A percentile compares a stretch with the other conserved stretches of the same genome.
phyloP scores from a whole-genome alignment of 1,140 invertebrate genomes.

The Onthophagus taurus region DNA sequence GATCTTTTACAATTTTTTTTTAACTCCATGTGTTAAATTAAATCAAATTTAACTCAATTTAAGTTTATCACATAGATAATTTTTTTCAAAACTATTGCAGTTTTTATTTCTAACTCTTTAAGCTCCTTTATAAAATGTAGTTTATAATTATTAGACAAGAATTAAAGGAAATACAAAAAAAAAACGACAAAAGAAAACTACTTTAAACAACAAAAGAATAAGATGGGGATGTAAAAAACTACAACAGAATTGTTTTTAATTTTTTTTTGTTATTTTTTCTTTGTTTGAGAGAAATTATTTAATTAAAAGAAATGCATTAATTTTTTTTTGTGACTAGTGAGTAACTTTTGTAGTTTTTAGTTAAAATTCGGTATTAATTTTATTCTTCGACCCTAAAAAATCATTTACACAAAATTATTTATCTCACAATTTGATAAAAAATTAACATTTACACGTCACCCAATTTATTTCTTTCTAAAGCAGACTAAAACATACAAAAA shows the following conservation, averaged over 20 bases:
- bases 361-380: conserved; percentile 11
- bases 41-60: conserved; percentile 1
- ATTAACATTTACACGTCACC: too few species aligned
- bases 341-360: too few species aligned
- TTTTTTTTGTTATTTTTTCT: too few species aligned
- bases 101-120: conserved; percentile 9
- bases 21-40: conserved; percentile 1
- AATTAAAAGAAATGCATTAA: too few species aligned
- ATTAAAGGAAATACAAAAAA: background rate
- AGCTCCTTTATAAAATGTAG: background rate
- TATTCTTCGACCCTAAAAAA: conserved; percentile 12
- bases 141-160: background rate
- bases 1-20: conserved; percentile 10
- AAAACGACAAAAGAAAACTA: conserved; percentile 11
- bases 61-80: background rate
- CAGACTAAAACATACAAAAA: too few species aligned
- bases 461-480: too few species aligned
- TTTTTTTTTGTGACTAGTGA: too few species aligned
- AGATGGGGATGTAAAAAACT: conserved; percentile 5
- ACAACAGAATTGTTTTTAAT: conserved; percentile 6
- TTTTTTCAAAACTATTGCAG: conserved; percentile 8
- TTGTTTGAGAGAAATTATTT: too few species aligned
- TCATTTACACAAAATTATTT: too few species aligned
- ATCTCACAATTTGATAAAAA: too few species aligned
- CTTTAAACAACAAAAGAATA: conserved; percentile 5